Evolutionary conservation across 2,888 invertebrate genomes (phyloP), one percentile per base, ranked within the genome.

Genomic region (Electrophaes corylata): DNA sequence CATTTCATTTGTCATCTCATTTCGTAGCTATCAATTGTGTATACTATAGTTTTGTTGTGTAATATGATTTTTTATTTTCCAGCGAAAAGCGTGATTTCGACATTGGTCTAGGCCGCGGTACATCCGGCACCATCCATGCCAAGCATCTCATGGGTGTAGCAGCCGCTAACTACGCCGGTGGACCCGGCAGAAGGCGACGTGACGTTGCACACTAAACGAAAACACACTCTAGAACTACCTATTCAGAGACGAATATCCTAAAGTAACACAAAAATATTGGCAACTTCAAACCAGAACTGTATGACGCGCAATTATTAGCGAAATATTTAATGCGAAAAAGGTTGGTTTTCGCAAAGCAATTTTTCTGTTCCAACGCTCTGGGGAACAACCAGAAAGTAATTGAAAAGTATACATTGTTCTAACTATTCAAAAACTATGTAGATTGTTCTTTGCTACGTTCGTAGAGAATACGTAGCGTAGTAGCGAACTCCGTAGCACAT

Each of bases 61-160:
- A 40, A 19, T 14, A 14, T 23, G 12, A 31, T 19, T 19, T 33
- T 33, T 6, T 6, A 6, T 6, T 29, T 75, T 71, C 3, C 92
- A 97, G 97, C 83, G 94, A 95, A 66, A 98, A 98, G 86, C 95
- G 98, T 18, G 97, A 96, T 31, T 92, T 98, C 63, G 98, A 98
- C 79, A 93, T 98, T 69, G 98, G 98, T 0, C 92, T 98, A 56
- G 96, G 94, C 72, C 95, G 98, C 48, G 98, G 98, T 19, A 97
- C 95, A 88, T 97, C 97, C 40, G 98, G 97, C 0, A 95, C 96
- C 23, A 96, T 97, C 73, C 96, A 97, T 62, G 97, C 97, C 74
- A 97, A 97, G 86, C 97, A 98, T 82, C 93, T 97, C 76, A 96
- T 98, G 95, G 98, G 97, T 3, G 85, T 97, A 49, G 96, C 97